Evolutionary conservation across 2,888 invertebrate species (phyloP), one percentile per base, ranked within the genome.

Genomic region (Chloromyia formosa): DNA sequence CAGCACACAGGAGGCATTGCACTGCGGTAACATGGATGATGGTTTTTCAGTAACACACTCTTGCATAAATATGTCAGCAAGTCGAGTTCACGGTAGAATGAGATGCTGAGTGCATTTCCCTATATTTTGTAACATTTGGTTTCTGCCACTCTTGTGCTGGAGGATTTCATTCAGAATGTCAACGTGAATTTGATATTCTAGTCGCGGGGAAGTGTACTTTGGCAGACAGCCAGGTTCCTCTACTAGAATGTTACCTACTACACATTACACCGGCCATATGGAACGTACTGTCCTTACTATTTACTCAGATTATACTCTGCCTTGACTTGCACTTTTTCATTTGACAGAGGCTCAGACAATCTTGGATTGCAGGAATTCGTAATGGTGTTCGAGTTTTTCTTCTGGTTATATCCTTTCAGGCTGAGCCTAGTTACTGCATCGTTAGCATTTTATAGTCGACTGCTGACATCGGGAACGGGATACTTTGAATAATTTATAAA

Each of bases 61-160:
- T 62, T 62, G 22, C 40, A 40, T 4, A 62, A 62, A 62, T 62
- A 27, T 62, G 62, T 40, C 62, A 40, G 18, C 62, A 9, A 14
- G 18, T 62, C n/a, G 16, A 62, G 18, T 62, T 62, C 49, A 12
- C 4, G 18, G 62, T 4, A 62, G n/a, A 23, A 62, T 35, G 27
- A 35, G 27, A 35, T 40, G 40, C 40, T 62, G 40, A 62, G 62
- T 62, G 62, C 40, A 62, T 40, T 62, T 62, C n/a, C 49, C 35
- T 35, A 40, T n/a, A 40, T 1, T 62, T 40, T 62, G 49, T 49
- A 35, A 35, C 27, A 35, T 35, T 35, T 35, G 5, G 49, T 49
- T 49, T 3, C 27, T 7, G 27, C 27, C 27, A 35, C 27, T 4
- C 27, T 35, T 35, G 2, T 35, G 27, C 27, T 35, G 27, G 7